Evolutionary conservation across 2,888 invertebrate species (phyloP), one percentile per base, ranked within the genome.

Genomic region (Eupsilia transversa): DNA sequence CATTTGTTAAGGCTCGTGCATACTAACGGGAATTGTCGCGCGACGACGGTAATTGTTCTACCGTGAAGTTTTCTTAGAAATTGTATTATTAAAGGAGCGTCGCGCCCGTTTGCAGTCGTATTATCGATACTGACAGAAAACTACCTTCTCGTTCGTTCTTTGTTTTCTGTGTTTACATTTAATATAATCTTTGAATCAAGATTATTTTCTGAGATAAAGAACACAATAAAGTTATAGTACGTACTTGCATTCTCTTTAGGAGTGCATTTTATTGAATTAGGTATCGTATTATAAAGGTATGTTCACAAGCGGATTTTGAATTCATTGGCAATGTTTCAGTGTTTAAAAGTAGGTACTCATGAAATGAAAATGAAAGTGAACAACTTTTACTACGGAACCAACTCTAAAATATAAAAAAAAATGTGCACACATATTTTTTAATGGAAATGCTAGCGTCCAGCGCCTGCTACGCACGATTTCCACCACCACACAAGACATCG

Each of bases 141-240:
- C 6, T 30, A 12, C 5, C 38, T 46, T 38, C 14, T 35, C n/a
- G n/a, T n/a, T 35, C n/a, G n/a, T n/a, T 35, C 3, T 49, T 17
- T 14, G 17, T 12, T 59, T 52, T 30, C 35, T 41, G 14, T 20
- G 52, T 43, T 72, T 56, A 27, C 20, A 33, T 27, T n/a, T 30
- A 77, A 77, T 66, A 74, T 61, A 61, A 17, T 30, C n/a, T 64
- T 49, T 7, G 52, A 43, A 27, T 77, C 27, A 41, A 41, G 38
- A 57, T 46, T 14, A 30, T n/a, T 60, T 46, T 72, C 35, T 17
- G 27, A 14, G 6, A 38, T 30, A 41, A 33, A 23, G 43, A 30
- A 49, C 12, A 6, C 9, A 52, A 23, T 77, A 30, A 23, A 49
- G 1, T 38, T 6, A 5, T 30, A 46, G 6, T 5, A 30, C 12